Percentiles rank a stretch among this genome's conserved stretches.
These are phyloP conservation scores for Rutpela maculata DNA, from an alignment of 2,888 invertebrate species.

Conservation along the genomic window DNA sequence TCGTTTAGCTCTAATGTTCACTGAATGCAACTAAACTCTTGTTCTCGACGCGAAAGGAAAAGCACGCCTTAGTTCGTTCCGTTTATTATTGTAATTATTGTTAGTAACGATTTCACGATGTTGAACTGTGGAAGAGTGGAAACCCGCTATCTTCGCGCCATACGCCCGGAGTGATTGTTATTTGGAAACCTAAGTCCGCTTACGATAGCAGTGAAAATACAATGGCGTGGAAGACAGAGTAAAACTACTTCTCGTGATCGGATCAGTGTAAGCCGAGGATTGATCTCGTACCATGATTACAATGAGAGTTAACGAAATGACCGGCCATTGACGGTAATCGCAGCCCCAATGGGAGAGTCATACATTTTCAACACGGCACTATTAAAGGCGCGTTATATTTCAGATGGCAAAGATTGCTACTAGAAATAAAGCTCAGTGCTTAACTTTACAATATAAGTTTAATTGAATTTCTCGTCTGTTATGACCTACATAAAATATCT, in stretches of 20 bases:
- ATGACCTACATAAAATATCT: constrained; percentile 28
- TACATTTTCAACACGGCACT: constrained; percentile 26
- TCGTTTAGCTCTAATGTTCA: constrained; percentile 55
- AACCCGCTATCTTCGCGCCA: not conserved
- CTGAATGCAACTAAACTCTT: constrained; percentile 46
- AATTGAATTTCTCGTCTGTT: constrained; percentile 31
- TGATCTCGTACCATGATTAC: constrained; percentile 58
- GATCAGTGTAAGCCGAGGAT: constrained; percentile 57
- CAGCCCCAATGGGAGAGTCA: constrained; percentile 38
- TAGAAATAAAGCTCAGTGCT: constrained; percentile 22
- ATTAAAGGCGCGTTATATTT: constrained; percentile 34
- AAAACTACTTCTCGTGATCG: constrained; percentile 51
- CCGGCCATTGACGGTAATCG: constrained; percentile 51
- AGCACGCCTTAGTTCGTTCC: constrained; percentile 38
- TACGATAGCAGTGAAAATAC: constrained; percentile 42
- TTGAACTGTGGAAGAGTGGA: not conserved
- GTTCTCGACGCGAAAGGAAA: constrained; percentile 40
- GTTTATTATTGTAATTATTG: constrained; percentile 53
- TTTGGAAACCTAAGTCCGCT: constrained; percentile 49
- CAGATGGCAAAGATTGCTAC: constrained; percentile 24
- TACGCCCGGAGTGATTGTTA: constrained; percentile 45
- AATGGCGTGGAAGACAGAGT: constrained; percentile 54
- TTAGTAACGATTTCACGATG: constrained; percentile 24
- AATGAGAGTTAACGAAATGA: constrained; percentile 58
- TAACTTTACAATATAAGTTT: constrained; percentile 35